These are phyloP conservation scores for Nothura maculosa DNA, from an alignment of 2,797 vertebrate genomes.

Conservation along the genomic window DNA sequence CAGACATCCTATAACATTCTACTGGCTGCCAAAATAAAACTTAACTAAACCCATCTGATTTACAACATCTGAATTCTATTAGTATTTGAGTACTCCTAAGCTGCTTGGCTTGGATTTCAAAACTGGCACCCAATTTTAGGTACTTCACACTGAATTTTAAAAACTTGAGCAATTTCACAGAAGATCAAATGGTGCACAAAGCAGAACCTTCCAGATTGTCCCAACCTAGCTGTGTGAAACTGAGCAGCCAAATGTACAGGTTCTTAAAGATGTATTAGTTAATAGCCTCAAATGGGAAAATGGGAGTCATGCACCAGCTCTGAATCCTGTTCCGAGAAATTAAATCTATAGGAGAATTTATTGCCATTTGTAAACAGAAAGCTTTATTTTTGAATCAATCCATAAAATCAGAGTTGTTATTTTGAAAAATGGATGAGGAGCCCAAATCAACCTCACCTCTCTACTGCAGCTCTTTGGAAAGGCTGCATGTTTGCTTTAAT, in stretches of 20 bases:
- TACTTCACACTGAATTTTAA: not conserved
- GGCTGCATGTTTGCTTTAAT: not conserved
- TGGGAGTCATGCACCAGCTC: not conserved
- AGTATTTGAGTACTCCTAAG: not conserved
- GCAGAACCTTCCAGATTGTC: not conserved
- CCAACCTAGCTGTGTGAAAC: not conserved
- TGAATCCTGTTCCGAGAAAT: not conserved
- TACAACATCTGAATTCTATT: not conserved
- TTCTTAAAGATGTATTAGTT: not conserved
- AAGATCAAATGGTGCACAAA: not conserved
- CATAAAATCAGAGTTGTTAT: not conserved
- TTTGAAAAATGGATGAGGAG: not conserved
- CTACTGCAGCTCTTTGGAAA: not conserved
- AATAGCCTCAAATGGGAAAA: not conserved
- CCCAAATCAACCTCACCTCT: not conserved
- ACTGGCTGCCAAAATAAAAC: not conserved
- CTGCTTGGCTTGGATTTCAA: not conserved
- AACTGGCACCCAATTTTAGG: not conserved
- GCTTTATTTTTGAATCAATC: not conserved
- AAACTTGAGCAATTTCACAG: not conserved
- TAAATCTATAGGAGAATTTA: not conserved
- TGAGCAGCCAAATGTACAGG: not conserved
- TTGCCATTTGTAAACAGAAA: not conserved
- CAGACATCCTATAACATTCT: not conserved
- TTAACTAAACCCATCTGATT: conserved; percentile 19